Evolutionary conservation across 2,113 vertebrate genomes (phyloP).

Genomic region (Mastomys natalensis): DNA sequence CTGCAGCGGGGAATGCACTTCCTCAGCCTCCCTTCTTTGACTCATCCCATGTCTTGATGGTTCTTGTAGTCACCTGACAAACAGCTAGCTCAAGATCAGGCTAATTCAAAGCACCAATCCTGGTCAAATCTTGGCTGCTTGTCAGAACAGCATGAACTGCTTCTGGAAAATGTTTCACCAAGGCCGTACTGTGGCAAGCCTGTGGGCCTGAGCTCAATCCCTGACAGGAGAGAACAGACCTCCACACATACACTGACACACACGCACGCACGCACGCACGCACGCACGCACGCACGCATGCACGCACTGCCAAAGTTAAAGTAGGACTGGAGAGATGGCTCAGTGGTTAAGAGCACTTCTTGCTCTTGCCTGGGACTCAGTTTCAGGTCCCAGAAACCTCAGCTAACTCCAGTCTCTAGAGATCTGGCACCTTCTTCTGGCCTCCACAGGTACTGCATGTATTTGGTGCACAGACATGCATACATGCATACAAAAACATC

Average conservation of each 20-base stretch:
- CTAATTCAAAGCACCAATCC: not conserved
- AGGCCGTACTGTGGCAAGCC: not conserved
- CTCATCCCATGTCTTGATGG: not conserved
- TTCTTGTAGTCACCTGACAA: not conserved
- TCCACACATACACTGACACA: not conserved
- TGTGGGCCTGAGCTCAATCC: not conserved
- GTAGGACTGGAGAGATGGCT: not conserved
- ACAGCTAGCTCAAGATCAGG: not conserved
- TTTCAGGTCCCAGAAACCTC: not conserved
- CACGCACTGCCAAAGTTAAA: not conserved
- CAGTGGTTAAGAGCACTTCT: not conserved
- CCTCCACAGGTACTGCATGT: not conserved
- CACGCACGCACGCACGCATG: not conserved
- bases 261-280: not conserved
- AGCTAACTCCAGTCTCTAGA: not conserved
- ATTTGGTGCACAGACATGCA: not conserved
- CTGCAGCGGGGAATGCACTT: fast-evolving
- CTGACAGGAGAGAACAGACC: not conserved
- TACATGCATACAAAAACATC: not conserved
- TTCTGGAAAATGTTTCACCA: not conserved
- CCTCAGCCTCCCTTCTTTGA: no score
- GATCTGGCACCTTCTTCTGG: not conserved
- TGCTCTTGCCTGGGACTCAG: not conserved
- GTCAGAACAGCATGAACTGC: not conserved
- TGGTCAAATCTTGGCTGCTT: no score